phyloP scores from a whole-genome alignment of 2,113 vertebrate genomes.

The Mesocricetus auratus region DNA sequence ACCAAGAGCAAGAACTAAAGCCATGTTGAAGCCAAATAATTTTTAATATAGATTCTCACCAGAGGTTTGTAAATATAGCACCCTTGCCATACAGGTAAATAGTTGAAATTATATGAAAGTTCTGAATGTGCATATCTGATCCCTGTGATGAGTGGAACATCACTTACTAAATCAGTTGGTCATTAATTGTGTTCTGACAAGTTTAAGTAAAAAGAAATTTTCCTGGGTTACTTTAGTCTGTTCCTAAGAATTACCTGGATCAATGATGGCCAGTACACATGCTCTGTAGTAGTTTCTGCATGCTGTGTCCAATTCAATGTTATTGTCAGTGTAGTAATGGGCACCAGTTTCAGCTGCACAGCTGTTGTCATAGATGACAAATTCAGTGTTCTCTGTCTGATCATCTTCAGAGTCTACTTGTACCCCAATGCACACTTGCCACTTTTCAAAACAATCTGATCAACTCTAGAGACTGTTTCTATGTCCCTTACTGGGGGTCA shows the following conservation, averaged over 20 bases:
- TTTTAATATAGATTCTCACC: conserved; percentile 8
- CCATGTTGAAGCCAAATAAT: not conserved
- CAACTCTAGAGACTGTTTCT: conserved; percentile 99
- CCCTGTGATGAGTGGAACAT: not conserved
- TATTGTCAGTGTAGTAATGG: conserved; percentile 97
- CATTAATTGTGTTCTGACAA: not conserved
- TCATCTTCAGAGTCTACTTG: conserved; percentile 97
- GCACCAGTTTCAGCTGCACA: conserved; percentile 94
- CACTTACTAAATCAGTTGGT: not conserved
- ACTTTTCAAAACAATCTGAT: conserved; percentile 99
- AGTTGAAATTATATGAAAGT: not conserved
- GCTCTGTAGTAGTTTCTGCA: conserved; percentile 97
- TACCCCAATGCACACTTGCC: conserved; percentile 97
- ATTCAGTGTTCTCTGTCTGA: conserved; percentile 97
- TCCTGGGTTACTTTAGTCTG: not conserved
- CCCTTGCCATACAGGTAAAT: not conserved
- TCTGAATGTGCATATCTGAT: not conserved
- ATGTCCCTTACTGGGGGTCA: no score
- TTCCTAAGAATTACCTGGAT: conserved; percentile 90
- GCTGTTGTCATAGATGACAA: conserved; percentile 98
- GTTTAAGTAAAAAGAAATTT: not conserved
- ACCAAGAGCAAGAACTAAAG: not conserved
- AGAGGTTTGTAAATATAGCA: not conserved
- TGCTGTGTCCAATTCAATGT: conserved; percentile 96
- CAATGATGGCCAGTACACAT: conserved; percentile 97